phyloP scores from a whole-genome alignment of 2,888 invertebrate genomes.

The Shargacucullia verbasci region DNA sequence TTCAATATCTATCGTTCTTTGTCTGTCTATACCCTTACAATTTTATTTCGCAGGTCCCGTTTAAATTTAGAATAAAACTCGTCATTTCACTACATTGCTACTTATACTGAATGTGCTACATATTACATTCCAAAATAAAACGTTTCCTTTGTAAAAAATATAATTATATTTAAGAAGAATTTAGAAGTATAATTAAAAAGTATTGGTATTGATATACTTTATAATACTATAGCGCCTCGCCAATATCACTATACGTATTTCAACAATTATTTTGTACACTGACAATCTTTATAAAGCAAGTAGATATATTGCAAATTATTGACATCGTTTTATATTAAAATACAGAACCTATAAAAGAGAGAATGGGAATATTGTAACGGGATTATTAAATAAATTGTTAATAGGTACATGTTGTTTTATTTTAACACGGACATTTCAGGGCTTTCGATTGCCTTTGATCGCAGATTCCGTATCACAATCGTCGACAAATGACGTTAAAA shows the following conservation, averaged over 20 bases:
- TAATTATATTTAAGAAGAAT: no score
- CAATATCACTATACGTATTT: background rate
- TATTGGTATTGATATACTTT: background rate
- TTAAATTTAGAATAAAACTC: conserved; percentile 55
- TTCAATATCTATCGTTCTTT: conserved; percentile 79
- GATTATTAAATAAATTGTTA: background rate
- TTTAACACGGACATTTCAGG: conserved; percentile 15
- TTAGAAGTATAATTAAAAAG: no score
- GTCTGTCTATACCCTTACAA: conserved; percentile 69
- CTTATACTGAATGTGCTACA: conserved; percentile 4
- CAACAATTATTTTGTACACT: conserved; percentile 4
- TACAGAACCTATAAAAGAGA: conserved; percentile 4
- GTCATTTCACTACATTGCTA: conserved; percentile 18
- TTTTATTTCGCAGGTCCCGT: conserved; percentile 66
- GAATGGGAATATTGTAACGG: background rate
- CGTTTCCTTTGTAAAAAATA: conserved; percentile 1
- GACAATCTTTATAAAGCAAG: conserved; percentile 3
- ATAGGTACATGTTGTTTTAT: conserved; percentile 14
- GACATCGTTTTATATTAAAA: background rate
- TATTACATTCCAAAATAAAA: conserved; percentile 2
- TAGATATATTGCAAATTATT: background rate
- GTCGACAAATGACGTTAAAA: conserved; percentile 62
- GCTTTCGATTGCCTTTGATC: conserved; percentile 31
- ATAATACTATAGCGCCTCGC: conserved; percentile 1
- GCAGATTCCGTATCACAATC: conserved; percentile 51